Percentiles rank a stretch among this genome's conserved stretches.
These are phyloP conservation scores for Acleris literana DNA, from an alignment of 2,888 invertebrate genomes.

Conservation along the genomic window DNA sequence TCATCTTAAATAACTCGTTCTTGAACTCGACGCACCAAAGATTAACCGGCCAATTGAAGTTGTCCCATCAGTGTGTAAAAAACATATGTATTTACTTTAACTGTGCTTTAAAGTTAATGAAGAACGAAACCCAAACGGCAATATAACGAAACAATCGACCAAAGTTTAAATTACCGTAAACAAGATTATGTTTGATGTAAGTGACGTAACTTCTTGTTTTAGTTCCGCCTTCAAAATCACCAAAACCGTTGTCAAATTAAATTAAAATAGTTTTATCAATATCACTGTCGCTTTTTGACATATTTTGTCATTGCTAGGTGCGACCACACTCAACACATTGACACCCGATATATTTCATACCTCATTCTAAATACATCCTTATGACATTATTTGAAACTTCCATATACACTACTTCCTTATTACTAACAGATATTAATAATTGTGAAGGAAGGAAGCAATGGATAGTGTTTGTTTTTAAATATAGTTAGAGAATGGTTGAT, in stretches of 20 bases:
- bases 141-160: too few relatives aligned
- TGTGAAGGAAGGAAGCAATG: not conserved
- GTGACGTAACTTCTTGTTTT: too few relatives aligned
- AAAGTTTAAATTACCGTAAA: too few relatives aligned
- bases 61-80: too few relatives aligned
- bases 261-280: slow-evolving; percentile 7
- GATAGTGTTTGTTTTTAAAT: not conserved
- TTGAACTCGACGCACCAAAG: too few relatives aligned
- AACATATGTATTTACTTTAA: too few relatives aligned
- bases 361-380: slow-evolving; percentile 22
- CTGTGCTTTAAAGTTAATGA: too few relatives aligned
- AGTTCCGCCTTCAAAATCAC: too few relatives aligned
- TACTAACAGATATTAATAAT: not conserved
- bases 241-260: not conserved
- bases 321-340: slow-evolving; percentile 43
- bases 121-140: too few relatives aligned
- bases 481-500: not conserved
- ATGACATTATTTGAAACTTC: not conserved
- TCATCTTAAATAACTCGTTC: too few relatives aligned
- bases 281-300: slow-evolving; percentile 21
- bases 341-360: slow-evolving; percentile 43
- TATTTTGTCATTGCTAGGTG: slow-evolving; percentile 32
- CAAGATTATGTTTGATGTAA: too few relatives aligned
- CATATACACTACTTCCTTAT: slow-evolving; percentile 25
- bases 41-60: too few relatives aligned